Evolutionary conservation across 1,140 invertebrate species (phyloP).

Genomic region (Nephila pilipes): DNA sequence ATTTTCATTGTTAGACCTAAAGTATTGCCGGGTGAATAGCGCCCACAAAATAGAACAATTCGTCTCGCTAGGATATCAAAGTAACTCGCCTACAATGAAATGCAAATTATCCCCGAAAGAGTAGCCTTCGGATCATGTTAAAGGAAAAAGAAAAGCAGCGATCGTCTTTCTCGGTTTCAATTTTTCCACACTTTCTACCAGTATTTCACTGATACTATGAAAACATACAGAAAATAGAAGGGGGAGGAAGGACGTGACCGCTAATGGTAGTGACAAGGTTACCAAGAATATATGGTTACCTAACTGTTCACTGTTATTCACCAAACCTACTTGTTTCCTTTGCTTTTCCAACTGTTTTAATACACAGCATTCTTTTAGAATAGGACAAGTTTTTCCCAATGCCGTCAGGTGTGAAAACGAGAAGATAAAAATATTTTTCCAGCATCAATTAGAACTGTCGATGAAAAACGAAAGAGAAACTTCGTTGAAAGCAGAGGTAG

Average conservation of each 20-base stretch:
- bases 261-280: not conserved
- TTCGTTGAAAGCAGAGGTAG: conserved; percentile 58
- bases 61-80: not conserved
- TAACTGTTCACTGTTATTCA: not conserved
- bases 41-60: not conserved
- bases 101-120: not conserved
- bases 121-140: not conserved
- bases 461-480: conserved; percentile 28
- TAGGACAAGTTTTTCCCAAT: not conserved
- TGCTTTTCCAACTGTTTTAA: not conserved
- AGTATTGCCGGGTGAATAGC: not conserved
- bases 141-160: not conserved
- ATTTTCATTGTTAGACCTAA: not conserved
- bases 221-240: not conserved
- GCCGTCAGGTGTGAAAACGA: conserved; percentile 15
- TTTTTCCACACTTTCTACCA: not conserved
- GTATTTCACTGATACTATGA: not conserved
- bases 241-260: not conserved
- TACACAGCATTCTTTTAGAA: not conserved
- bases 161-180: not conserved
- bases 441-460: not conserved
- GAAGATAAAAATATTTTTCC: conserved; percentile 7
- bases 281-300: not conserved
- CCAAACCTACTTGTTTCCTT: not conserved
- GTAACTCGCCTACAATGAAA: not conserved